Evolutionary conservation across 1,140 invertebrate genomes (phyloP).

Genomic region (Adelges cooleyi): DNA sequence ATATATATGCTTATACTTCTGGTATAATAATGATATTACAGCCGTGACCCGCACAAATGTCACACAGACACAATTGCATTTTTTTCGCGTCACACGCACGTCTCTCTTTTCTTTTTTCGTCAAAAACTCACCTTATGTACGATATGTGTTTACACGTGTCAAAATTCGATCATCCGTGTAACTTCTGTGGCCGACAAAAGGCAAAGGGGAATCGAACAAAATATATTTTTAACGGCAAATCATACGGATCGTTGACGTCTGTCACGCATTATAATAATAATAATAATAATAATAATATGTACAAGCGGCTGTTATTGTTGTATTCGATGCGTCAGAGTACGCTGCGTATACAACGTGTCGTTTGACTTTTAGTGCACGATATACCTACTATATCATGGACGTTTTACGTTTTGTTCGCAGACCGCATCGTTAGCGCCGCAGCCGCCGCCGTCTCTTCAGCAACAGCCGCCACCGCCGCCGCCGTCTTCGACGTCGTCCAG

Average conservation of each 20-base stretch:
- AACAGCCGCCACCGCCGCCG: background rate
- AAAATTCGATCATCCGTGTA: slow-evolving; percentile 19
- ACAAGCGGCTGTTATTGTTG: no score
- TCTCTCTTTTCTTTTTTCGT: background rate
- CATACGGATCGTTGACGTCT: slow-evolving; percentile 20
- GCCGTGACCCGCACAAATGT: no score
- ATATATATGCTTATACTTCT: no score
- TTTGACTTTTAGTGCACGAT: no score
- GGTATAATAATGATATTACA: no score
- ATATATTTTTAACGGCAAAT: slow-evolving; percentile 3
- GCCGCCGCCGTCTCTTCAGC: background rate
- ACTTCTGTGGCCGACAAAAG: background rate
- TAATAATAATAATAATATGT: no score
- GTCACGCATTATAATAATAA: no score
- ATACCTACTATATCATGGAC: no score
- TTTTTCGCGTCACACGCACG: no score
- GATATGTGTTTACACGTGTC: background rate
- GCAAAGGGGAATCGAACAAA: background rate
- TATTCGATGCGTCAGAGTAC: no score
- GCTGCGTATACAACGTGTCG: no score
- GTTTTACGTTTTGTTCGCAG: slow-evolving; percentile 18
- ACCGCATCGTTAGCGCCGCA: background rate
- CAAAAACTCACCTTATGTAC: slow-evolving; percentile 3
- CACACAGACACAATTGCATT: no score
- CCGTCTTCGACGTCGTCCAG: background rate